phyloP scores from a whole-genome alignment of 2,888 invertebrate genomes.

The Drosophila prostipennis region DNA sequence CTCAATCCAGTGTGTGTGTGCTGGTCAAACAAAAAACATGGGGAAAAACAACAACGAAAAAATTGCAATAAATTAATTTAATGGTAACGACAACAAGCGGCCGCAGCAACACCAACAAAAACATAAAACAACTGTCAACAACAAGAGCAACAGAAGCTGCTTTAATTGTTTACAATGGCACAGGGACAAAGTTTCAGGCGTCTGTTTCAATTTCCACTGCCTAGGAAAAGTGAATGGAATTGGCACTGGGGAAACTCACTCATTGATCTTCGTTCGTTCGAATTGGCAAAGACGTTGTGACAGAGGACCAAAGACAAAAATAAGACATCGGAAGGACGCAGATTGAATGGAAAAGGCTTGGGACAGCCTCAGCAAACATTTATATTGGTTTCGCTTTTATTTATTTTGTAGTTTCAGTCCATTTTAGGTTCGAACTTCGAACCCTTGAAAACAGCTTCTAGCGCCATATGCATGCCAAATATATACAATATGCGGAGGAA shows the following conservation, averaged over 20 bases:
- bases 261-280: slow-evolving; percentile 66
- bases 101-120: background rate
- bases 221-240: slow-evolving; percentile 12
- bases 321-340: slow-evolving; percentile 25
- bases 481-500: background rate
- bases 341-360: background rate
- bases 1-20: slow-evolving; percentile 14
- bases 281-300: slow-evolving; percentile 26
- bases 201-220: slow-evolving; percentile 21
- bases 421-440: slow-evolving; percentile 30
- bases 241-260: slow-evolving; percentile 24
- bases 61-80: slow-evolving; percentile 63
- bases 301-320: slow-evolving; percentile 2
- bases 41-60: slow-evolving; percentile 22
- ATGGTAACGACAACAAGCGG: slow-evolving; percentile 48
- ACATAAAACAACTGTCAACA: slow-evolving; percentile 24
- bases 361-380: background rate
- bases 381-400: slow-evolving; percentile 11
- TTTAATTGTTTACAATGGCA: slow-evolving; percentile 51
- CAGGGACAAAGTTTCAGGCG: slow-evolving; percentile 13
- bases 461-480: slow-evolving; percentile 29
- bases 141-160: slow-evolving; percentile 31
- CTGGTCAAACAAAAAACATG: slow-evolving; percentile 43
- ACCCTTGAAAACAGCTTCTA: slow-evolving; percentile 14
- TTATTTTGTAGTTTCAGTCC: slow-evolving; percentile 24